Evolutionary conservation across 2,113 vertebrate genomes (phyloP), one percentile per base, ranked within the genome.

Genomic region (Mellivora capensis): DNA sequence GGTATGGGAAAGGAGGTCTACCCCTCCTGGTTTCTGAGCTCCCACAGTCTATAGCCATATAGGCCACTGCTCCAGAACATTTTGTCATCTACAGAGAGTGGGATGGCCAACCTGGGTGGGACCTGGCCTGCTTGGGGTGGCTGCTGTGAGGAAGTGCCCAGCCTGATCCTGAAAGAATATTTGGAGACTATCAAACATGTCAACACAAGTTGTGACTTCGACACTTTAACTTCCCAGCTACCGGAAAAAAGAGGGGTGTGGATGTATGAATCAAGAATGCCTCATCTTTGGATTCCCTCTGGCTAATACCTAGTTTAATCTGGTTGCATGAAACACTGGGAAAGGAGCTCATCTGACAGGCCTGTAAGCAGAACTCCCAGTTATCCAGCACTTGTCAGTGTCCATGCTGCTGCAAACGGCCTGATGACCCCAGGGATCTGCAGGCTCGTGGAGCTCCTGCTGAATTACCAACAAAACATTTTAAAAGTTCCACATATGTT

Each of bases 321-420:
- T 61, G 61, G 57, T 8, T 39, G 69, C 29, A 17, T 6, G 29
- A 64, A 25, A 27, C 6, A 12, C 9, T 64, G 61, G 67, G n/a
- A 44, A 62, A 20, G 17, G 21, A 93, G 29, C 18, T 34, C 10
- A 14, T 79, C 44, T 0, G 59, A 31, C 8, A 18, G 49, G 37
- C 44, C 79, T 23, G 0, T 74, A 44, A 27, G 31, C 82, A 54
- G 47, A 39, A 4, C 25, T 39, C 42, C 34, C 76, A 8, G 1
- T 52, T 61, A 37, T 17, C 54, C 88, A 57, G 54, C 20, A 17
- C 3, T 9, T 0, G 0, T 14, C 1, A 18, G 13, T 34, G 4
- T 15, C 59, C n/a, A 11, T 15, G 4, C 52, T 1, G 14, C 52
- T 2, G 1, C 0, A 8, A 39, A 74, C 0, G 29, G 59, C 34